A percentile compares a stretch with the other conserved stretches of the same genome.
Evolutionary conservation across 2,113 vertebrate species (phyloP).

Genomic region (Dicentrarchus labrax): DNA sequence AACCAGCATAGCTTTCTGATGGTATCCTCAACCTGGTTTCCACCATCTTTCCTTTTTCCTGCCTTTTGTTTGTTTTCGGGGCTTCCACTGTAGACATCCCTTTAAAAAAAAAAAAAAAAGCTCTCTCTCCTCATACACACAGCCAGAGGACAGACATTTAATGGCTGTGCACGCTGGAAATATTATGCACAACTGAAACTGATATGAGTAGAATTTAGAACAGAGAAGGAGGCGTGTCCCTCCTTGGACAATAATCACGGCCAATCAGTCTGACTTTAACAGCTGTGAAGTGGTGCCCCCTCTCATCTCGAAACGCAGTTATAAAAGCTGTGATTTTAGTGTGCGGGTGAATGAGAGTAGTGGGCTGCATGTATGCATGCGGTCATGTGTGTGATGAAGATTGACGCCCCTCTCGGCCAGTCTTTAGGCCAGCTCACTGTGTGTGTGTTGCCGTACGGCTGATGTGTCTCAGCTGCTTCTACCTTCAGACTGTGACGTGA

Average conservation of each 20-base stretch:
- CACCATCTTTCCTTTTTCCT: neutral
- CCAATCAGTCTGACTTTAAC: conserved; percentile 44
- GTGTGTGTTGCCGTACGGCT: neutral
- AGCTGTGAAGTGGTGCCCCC: conserved; percentile 44
- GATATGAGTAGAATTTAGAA: neutral
- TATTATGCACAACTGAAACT: neutral
- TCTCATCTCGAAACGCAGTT: conserved; percentile 20
- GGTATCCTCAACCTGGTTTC: neutral
- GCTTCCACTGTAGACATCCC: neutral
- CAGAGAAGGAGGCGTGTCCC: neutral
- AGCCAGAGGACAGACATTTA: conserved; percentile 5
- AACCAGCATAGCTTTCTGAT: neutral
- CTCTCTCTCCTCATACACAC: neutral
- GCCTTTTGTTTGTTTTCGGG: neutral
- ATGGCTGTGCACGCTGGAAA: neutral
- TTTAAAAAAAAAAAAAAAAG: conserved; percentile 3
- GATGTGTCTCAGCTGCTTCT: conserved; percentile 35
- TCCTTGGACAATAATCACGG: neutral
- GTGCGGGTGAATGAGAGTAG: conserved; percentile 22
- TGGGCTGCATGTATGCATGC: conserved; percentile 24
- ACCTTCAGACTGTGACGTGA: conserved; percentile 22
- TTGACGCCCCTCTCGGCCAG: conserved; percentile 20
- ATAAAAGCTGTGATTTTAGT: conserved; percentile 22
- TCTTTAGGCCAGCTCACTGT: conserved; percentile 4
- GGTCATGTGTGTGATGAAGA: conserved; percentile 51